A percentile compares a stretch with the other conserved stretches of the same genome.
Conservation (phyloP, 1,140 invertebrate genomes). For the Mercenaria mercenaria region DNA sequence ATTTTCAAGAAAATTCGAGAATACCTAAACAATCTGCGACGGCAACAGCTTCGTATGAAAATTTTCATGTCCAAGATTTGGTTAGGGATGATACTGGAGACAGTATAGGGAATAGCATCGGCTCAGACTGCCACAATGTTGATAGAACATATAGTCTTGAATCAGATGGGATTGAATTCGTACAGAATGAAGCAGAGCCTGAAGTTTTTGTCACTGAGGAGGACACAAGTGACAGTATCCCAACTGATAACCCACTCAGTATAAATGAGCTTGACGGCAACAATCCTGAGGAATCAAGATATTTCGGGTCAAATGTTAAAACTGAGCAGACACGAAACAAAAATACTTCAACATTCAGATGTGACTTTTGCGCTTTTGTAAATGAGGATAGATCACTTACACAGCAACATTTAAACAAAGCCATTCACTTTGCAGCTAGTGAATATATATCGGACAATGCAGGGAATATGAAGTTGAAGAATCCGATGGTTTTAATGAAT, state of each 20-base stretch:
- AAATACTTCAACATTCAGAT: not conserved
- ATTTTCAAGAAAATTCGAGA: not conserved
- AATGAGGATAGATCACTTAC: not conserved
- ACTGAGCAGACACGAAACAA: not conserved
- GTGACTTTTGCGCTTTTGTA: not conserved
- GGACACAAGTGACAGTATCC: not conserved
- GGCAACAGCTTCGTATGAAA: not conserved
- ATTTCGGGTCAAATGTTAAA: not conserved
- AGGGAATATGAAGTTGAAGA: not conserved
- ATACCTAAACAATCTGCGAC: not conserved
- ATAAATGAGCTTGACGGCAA: not conserved
- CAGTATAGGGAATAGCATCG: not conserved
- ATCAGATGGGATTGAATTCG: not conserved
- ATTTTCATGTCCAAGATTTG: not conserved
- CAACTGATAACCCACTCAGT: not conserved
- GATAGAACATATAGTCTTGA: not conserved
- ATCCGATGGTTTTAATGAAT: not conserved
- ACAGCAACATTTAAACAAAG: not conserved
- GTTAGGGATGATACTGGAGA: not conserved
- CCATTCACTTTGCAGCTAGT: slow-evolving; percentile 2
- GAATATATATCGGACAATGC: not conserved
- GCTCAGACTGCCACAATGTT: not conserved
- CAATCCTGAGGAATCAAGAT: not conserved
- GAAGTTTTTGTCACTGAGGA: not conserved
- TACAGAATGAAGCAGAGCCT: not conserved